Evolutionary conservation across 2,888 invertebrate species (phyloP).

Genomic region (Agrenia bidenticulata): DNA sequence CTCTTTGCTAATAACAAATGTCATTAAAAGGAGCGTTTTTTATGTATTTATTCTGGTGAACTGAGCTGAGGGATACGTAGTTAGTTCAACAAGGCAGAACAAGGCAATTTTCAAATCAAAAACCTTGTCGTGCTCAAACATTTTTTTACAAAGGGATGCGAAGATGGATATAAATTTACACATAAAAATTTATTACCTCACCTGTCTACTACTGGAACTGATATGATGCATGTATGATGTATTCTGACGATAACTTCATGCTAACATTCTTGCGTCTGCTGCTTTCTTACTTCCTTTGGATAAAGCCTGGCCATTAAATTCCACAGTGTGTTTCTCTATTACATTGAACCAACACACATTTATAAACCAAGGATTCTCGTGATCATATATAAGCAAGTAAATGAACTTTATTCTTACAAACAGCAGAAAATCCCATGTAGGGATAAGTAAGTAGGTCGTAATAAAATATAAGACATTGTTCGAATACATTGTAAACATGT

Average conservation of each 20-base stretch:
- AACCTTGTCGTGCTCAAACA: conserved; percentile 16
- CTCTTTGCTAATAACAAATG: background rate
- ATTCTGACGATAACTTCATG: conserved; percentile 10
- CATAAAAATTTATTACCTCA: conserved; percentile 52
- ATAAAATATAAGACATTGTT: no score
- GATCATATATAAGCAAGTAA: conserved; percentile 9
- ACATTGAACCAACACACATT: background rate
- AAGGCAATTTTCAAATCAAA: conserved; percentile 22
- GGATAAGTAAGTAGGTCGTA: no score
- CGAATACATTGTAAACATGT: no score
- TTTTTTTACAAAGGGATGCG: conserved; percentile 21
- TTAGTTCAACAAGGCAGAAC: conserved; percentile 13
- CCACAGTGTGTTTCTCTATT: conserved; percentile 1
- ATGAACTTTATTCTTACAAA: no score
- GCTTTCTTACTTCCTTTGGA: conserved; percentile 9
- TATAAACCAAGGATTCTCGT: background rate
- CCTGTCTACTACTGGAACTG: conserved; percentile 48
- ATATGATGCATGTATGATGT: conserved; percentile 23
- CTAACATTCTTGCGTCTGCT: conserved; percentile 16
- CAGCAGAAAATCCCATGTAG: conserved; percentile 6
- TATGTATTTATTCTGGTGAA: conserved; percentile 18
- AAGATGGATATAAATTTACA: conserved; percentile 29
- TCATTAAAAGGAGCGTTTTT: background rate
- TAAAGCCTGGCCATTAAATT: background rate
- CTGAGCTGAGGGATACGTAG: background rate